Conservation (phyloP, 2,113 vertebrate genomes). For the Malurus cyaneus region DNA sequence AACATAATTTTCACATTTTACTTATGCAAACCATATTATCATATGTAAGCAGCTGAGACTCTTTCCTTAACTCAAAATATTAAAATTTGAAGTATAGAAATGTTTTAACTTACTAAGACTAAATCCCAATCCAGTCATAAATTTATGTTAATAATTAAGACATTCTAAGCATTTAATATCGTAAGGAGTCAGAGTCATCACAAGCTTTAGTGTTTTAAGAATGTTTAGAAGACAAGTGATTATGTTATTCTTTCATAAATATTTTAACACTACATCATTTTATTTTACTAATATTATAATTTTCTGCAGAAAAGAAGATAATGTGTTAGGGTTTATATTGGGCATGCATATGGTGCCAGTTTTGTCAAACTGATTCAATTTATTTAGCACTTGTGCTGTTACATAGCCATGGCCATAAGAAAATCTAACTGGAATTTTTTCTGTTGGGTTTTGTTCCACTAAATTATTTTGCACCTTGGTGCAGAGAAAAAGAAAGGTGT, state of each 20-base stretch:
- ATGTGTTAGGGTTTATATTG: not conserved
- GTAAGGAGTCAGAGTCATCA: not conserved
- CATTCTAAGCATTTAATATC: not conserved
- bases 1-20: conserved; percentile 7
- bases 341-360: not conserved
- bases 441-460: not conserved
- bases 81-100: not conserved
- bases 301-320: not conserved
- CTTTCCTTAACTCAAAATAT: not conserved
- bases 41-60: not conserved
- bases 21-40: conserved; percentile 21
- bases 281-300: not conserved
- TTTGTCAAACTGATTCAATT: not conserved
- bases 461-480: not conserved
- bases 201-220: not conserved
- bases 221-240: not conserved
- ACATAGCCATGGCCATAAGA: not conserved
- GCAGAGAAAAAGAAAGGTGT: not conserved
- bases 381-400: not conserved
- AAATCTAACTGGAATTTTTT: not conserved
- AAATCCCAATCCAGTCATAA: not conserved
- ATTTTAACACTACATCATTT: not conserved
- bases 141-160: not conserved
- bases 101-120: not conserved
- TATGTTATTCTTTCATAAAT: not conserved